Base-by-base conservation (phyloP, 1,140 invertebrate genomes). In the Leguminivora glycinivorella region DNA sequence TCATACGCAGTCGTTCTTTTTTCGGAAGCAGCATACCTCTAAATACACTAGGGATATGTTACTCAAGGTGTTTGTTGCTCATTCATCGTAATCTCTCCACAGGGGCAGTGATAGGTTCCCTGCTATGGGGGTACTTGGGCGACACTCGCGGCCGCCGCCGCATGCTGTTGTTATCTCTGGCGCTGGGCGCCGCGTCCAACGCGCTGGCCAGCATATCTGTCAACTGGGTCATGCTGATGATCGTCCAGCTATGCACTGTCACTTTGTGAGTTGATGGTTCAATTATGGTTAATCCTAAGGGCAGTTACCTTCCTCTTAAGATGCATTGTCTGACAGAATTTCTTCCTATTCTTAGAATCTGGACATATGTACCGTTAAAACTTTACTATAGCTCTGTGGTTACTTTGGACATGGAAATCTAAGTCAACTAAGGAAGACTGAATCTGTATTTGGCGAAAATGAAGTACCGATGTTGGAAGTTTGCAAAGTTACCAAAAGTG, bases 41-140 rank as follows among this genome's bases (percentile, higher is more conserved):
- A 56, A 9, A 4, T 31, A 82, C 73, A 2, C 84, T 78, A 56
- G 72, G 83, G 0, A 70, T 74, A 0, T 87, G 75, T 38, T 72
- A 78, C 34, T 81, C n/a, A n/a, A n/a, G 67, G 22, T 82, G 79
- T 10, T 12, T 34, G 6, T 34, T 34, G 12, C 9, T 34, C 7
- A 34, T n/a, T n/a, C 7, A 34, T 5, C 12, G 9, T 2, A 10
- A 34, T 3, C 14, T 12, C 14, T 38, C 76, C 74, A 7, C 83
- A 95, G 94, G 94, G 63, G 92, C 93, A 74, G 92, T 94, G 24
- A 73, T 92, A 3, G 94, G 93, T 0, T 91, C 91, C 0, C 87
- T 93, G 60, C 73, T 95, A 19, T 96, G 95, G 95, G 95, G 95
- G 0, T 95, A 93, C 25, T 78, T 96, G n/a, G 94, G 94, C 1